phyloP scores from a whole-genome alignment of 2,888 invertebrate species.

The Philereme transversata region DNA sequence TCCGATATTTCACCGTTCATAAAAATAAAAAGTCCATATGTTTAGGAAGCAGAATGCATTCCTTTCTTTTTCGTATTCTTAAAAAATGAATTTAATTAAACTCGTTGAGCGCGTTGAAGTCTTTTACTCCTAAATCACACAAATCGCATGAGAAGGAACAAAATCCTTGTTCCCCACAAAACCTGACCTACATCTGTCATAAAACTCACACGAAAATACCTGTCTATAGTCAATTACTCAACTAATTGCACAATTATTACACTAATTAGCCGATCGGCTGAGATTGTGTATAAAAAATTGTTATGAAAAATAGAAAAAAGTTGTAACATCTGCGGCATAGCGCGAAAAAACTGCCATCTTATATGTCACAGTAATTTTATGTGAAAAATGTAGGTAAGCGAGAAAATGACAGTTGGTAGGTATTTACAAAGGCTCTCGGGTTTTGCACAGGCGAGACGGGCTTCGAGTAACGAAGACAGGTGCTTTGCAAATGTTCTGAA shows the following conservation, averaged over 20 bases:
- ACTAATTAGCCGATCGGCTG: constrained; percentile 58
- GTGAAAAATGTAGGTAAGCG: constrained; percentile 55
- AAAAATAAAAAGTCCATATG: too few relatives aligned
- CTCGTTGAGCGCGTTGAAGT: constrained; percentile 16
- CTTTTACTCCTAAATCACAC: constrained; percentile 8
- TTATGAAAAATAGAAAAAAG: constrained; percentile 45
- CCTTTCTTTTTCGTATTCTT: not conserved
- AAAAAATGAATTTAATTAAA: not conserved
- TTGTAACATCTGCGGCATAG: constrained; percentile 53
- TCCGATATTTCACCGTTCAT: too few relatives aligned
- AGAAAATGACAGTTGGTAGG: constrained; percentile 70
- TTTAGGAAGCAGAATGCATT: too few relatives aligned
- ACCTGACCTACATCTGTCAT: constrained; percentile 63
- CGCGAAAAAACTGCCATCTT: constrained; percentile 34
- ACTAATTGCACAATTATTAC: constrained; percentile 53
- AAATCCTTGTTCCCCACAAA: constrained; percentile 15
- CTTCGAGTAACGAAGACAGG: constrained; percentile 59
- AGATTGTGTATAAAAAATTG: constrained; percentile 51
- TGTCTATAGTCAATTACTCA: constrained; percentile 48
- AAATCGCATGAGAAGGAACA: constrained; percentile 14
- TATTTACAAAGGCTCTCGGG: constrained; percentile 56
- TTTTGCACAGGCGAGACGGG: constrained; percentile 37
- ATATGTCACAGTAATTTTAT: constrained; percentile 42
- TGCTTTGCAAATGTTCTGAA: constrained; percentile 37
- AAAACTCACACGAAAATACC: constrained; percentile 63